phyloP scores from a whole-genome alignment of 2,797 vertebrate species.

The Oryzias dopingdopingensis region DNA sequence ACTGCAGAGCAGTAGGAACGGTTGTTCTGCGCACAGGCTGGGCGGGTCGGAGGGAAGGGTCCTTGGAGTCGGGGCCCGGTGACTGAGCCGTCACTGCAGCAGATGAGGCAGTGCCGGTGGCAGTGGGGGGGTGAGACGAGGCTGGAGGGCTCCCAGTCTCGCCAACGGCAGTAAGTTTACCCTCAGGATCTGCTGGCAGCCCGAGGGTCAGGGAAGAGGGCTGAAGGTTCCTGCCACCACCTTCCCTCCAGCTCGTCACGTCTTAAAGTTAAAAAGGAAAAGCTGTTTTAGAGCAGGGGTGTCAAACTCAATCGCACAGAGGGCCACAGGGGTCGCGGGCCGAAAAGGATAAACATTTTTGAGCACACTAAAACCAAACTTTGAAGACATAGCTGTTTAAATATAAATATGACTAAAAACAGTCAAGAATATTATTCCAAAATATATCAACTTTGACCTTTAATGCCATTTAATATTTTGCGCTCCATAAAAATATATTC shows the following conservation, averaged over 20 bases:
- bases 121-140: constrained; percentile 75
- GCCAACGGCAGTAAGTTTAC: constrained; percentile 68
- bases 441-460: too few species aligned
- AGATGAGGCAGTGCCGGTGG: constrained; percentile 75
- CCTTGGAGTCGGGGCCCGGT: constrained; percentile 81
- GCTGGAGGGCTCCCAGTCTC: constrained; percentile 68
- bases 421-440: too few species aligned
- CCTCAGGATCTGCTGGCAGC: constrained; percentile 76
- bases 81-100: constrained; percentile 71
- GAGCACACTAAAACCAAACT: too few species aligned
- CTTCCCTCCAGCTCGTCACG: constrained; percentile 99
- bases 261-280: constrained; percentile 71
- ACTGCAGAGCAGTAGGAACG: constrained; percentile 85
- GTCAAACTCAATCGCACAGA: too few species aligned
- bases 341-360: too few species aligned
- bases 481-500: too few species aligned
- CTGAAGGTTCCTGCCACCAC: constrained; percentile 95
- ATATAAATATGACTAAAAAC: too few species aligned
- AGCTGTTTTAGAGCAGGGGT: neutral
- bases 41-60: constrained; percentile 88
- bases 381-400: too few species aligned
- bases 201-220: constrained; percentile 72
- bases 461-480: too few species aligned
- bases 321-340: too few species aligned
- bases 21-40: constrained; percentile 86